Evolutionary conservation across 2,797 vertebrate genomes (phyloP).

Genomic region (Phaenicophaeus curvirostris): DNA sequence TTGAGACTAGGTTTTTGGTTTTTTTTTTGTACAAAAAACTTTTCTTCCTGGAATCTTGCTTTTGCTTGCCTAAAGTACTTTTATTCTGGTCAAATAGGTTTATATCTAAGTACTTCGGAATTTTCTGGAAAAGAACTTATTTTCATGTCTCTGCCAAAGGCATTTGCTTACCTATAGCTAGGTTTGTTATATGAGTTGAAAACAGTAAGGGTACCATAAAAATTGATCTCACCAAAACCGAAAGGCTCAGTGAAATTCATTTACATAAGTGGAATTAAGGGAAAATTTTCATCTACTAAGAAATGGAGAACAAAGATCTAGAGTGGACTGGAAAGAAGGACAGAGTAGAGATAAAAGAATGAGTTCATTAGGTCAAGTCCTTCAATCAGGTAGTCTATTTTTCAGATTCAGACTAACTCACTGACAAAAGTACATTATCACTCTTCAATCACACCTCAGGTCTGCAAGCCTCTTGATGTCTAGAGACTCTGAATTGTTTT

Average conservation of each 20-base stretch:
- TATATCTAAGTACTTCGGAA: neutral
- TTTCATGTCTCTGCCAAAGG: neutral
- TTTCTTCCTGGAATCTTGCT: neutral
- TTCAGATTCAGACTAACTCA: conserved; percentile 45
- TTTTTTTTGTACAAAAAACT: neutral
- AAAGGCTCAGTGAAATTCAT: conserved; percentile 21
- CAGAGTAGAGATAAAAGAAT: conserved; percentile 52
- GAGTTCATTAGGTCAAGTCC: conserved; percentile 66
- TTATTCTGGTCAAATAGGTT: neutral
- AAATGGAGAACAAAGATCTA: conserved; percentile 45
- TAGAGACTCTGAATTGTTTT: conserved; percentile 60
- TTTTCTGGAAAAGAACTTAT: neutral
- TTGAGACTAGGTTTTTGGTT: neutral
- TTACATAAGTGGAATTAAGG: conserved; percentile 40
- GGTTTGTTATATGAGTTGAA: neutral
- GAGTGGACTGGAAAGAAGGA: conserved; percentile 55
- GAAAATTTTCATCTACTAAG: conserved; percentile 5
- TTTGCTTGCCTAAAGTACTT: neutral
- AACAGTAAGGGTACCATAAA: neutral
- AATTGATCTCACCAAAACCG: neutral
- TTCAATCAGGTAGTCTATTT: conserved; percentile 71
- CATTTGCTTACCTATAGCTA: neutral
- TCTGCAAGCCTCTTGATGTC: conserved; percentile 54
- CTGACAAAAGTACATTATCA: conserved; percentile 55
- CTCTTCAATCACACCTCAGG: conserved; percentile 66